Base-by-base conservation (phyloP, 1,140 invertebrate species). In the Neoseiulus cucumeris region DNA sequence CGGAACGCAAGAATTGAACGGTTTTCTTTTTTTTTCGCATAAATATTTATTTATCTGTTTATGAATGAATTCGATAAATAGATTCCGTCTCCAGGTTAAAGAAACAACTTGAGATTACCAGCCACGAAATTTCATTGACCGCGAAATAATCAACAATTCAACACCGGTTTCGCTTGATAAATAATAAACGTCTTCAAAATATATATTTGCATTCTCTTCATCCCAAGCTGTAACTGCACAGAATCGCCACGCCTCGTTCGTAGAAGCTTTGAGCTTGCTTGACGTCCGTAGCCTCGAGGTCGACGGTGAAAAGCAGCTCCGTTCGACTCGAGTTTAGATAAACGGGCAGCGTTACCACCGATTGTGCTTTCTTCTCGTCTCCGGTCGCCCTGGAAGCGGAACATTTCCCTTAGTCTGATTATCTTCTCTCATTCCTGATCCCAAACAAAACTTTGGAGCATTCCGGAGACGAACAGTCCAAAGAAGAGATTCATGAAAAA, bases 261-360 rank as follows among this genome's bases (percentile, higher is more conserved):
- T 96, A 96, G 80, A 98, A 93, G 74, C 85, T 88, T 75, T 88
- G 89, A 68, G 84, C 85, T 74, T 89, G 89, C 78, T 87, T 87
- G 68, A 84, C 86, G 66, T 84, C 81, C 39, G 87, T 87, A 41
- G 91, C 85, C 70, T 89, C 87, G 72, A 99, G 82, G 72, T 97
- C 89, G 64, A 98, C 84, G 0, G 91, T 96, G 76, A 98, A 98
- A 64, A 98, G 78, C 51, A 98, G 78, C 74, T 98, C 92, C 0
- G 86, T 86, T 68, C 95, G 83, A 1, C 92, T 95, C 30, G 91
- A 87, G 78, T 98, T 98, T 69, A 98, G 79, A 76, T 98, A 99
- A 68, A 98, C 91, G 0, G 95, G 95, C 64, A 99, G 80, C 1
- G 88, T 89, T 18, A 98, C 80, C 2, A 59, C 51, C 4, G 51